These are phyloP conservation scores for Potamilus streckersoni DNA, from an alignment of 1,140 invertebrate species.

Conservation along the genomic window DNA sequence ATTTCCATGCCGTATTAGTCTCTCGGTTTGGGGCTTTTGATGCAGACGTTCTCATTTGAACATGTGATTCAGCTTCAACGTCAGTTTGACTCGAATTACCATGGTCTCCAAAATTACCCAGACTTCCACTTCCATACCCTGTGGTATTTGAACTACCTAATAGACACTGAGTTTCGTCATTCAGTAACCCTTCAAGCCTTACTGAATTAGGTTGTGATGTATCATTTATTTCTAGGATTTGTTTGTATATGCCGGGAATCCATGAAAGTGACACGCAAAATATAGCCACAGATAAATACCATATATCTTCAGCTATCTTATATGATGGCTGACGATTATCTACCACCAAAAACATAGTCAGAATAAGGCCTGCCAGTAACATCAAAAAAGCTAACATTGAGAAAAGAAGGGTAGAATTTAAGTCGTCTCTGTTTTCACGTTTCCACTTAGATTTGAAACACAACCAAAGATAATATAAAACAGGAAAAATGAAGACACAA, in stretches of 20 bases:
- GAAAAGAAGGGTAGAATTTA: not conserved
- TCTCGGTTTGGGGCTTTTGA: not conserved
- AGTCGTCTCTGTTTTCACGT: not conserved
- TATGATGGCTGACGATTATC: not conserved
- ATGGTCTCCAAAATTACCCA: not conserved
- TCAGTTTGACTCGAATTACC: not conserved
- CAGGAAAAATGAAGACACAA: constrained; percentile 22
- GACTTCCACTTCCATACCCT: not conserved
- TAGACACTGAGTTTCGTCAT: not conserved
- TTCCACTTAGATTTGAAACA: not conserved
- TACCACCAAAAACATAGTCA: not conserved
- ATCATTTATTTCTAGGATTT: not conserved
- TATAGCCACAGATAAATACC: constrained; percentile 3
- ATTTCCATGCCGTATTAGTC: not conserved
- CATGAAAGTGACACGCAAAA: constrained; percentile 21
- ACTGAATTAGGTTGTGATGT: not conserved
- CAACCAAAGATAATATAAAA: constrained; percentile 2
- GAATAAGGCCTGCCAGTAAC: constrained; percentile 2
- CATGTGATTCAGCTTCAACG: not conserved
- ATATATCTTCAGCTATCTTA: not conserved
- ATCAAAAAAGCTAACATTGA: not conserved
- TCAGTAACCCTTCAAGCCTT: not conserved
- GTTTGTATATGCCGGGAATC: constrained; percentile 10
- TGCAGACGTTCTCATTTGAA: not conserved
- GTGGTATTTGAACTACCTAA: not conserved